These are phyloP conservation scores for Triplophysa bombifrons DNA, from an alignment of 2,797 vertebrate species.

Conservation along the genomic window DNA sequence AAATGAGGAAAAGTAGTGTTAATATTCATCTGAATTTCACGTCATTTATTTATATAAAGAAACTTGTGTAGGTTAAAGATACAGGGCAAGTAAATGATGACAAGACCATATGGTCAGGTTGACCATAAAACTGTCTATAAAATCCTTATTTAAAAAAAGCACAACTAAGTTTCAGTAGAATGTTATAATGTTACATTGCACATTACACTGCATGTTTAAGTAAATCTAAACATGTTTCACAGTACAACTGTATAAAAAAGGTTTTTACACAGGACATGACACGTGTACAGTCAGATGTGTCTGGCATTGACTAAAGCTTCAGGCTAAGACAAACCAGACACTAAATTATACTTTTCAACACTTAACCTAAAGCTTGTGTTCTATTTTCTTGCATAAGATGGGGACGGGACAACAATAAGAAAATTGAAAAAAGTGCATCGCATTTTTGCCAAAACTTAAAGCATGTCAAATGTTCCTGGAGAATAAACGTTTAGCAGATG, in stretches of 20 bases:
- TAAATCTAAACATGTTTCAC: too few relatives aligned
- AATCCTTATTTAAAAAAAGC: too few relatives aligned
- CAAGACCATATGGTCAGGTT: too few relatives aligned
- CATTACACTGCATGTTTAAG: too few relatives aligned
- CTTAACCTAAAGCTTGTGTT: conserved; percentile 15
- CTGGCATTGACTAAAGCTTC: background rate
- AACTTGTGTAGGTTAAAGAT: background rate
- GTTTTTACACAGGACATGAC: background rate
- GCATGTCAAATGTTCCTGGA: conserved; percentile 38
- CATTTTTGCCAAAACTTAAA: conserved; percentile 42
- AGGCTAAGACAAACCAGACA: conserved; percentile 28
- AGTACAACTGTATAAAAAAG: background rate
- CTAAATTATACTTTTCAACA: conserved; percentile 17
- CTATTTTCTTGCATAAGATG: conserved; percentile 39
- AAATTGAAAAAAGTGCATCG: conserved; percentile 31
- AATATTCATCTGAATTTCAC: background rate
- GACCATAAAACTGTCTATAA: background rate
- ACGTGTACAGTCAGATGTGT: conserved; percentile 1
- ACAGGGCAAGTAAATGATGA: background rate
- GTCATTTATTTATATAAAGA: background rate
- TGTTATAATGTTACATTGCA: too few relatives aligned
- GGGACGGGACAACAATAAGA: conserved; percentile 28
- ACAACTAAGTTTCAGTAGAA: too few relatives aligned
- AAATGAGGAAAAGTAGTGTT: background rate
- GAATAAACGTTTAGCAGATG: conserved; percentile 20